Evolutionary conservation across 2,888 invertebrate genomes (phyloP).

Genomic region (Eilema griseolum): DNA sequence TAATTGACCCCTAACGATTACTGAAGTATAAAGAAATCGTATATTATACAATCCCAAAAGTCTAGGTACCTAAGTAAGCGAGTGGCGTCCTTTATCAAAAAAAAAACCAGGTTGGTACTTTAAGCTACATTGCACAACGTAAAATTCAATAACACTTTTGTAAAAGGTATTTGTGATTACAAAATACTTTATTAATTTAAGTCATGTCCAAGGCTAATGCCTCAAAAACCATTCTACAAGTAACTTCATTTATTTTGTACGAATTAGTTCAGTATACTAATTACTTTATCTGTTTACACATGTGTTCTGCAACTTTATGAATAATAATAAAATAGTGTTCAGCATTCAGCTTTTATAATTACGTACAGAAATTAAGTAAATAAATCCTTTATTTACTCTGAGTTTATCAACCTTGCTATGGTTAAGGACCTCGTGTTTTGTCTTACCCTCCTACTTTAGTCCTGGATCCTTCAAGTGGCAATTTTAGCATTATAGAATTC

Average conservation of each 20-base stretch:
- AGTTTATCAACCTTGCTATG: not conserved
- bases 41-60: too few relatives aligned
- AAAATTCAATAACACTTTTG: not conserved
- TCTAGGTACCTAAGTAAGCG: too few relatives aligned
- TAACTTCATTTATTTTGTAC: not conserved
- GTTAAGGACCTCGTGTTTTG: not conserved
- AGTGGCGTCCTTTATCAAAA: too few relatives aligned
- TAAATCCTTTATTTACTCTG: not conserved
- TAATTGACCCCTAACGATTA: too few relatives aligned
- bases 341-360: not conserved
- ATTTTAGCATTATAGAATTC: too few relatives aligned
- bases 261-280: not conserved
- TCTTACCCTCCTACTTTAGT: not conserved
- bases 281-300: not conserved
- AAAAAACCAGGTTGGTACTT: not conserved
- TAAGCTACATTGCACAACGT: not conserved
- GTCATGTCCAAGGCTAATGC: not conserved
- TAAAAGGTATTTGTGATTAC: not conserved
- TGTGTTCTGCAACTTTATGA: not conserved
- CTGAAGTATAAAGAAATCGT: too few relatives aligned
- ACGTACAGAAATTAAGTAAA: not conserved
- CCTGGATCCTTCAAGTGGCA: too few relatives aligned
- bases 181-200: not conserved
- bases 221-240: not conserved
- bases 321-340: not conserved